Evolutionary conservation across 1,140 invertebrate species (phyloP), one percentile per base, ranked within the genome.

Genomic region (Drosophila ironensis): DNA sequence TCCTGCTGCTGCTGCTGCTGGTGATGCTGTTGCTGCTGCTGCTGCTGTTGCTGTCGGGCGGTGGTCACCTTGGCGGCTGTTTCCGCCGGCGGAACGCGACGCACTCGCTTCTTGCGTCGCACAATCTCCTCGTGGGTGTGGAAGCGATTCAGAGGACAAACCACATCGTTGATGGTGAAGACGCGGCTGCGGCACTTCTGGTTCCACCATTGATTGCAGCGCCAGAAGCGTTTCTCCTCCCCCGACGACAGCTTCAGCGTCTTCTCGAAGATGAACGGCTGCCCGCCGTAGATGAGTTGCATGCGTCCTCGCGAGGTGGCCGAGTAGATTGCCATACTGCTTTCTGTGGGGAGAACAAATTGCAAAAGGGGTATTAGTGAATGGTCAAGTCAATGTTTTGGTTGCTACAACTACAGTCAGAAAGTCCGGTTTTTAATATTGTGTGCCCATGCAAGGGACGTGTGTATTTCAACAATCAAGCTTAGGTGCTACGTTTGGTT

Each of bases 181-280:
- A 90, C 89, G 4, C 89, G 68, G 0, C 89, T 89, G 1, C 89
- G 82, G 30, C 89, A 90, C 52, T 89, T 90, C 30, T 89, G 87
- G 52, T 90, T 89, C 89, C 89, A 90, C 89, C 89, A 90, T 41
- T 90, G 89, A 30, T 90, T 90, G 61, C 89, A 90, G 14, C 89
- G 70, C 89, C 89, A 90, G 38, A 76, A 89, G 16, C 87, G 88
- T 35, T 90, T 89, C 50, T 89, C 89, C 28, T 89, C 75, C 0
- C 89, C 89, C 7, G 77, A 76, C 6, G 88, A 69, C 7, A 90
- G 50, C 38, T 89, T 89, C 9, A 90, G 47, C 0, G 63, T 84
- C 50, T 90, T 90, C 63, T 90, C 89, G 14, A 89, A 90, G 27
- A 90, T 89, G 24, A 90, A 90, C 0, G 89, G 89, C 56, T 90